Evolutionary conservation across 2,888 invertebrate species (phyloP), one percentile per base, ranked within the genome.

Genomic region (Trissolcus japonicus): DNA sequence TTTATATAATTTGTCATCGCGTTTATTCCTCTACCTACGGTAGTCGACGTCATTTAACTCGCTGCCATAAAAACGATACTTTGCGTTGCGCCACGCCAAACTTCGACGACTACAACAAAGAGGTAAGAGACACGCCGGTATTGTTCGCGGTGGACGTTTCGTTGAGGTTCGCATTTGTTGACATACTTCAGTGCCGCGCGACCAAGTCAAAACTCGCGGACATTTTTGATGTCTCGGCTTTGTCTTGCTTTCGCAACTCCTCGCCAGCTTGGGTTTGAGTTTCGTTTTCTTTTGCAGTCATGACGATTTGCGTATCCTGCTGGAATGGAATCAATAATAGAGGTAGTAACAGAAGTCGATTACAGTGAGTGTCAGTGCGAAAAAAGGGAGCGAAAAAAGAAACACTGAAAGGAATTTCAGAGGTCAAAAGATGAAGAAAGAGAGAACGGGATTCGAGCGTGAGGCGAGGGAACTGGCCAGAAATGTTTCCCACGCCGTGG

Each of bases 401-500:
- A 56, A 51, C 67, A 66, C 59, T 48, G 63, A 68, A 66, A 69
- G 25, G 35, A 55, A 50, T 60, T 48, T 43, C n/a, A 50, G 59
- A 17, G 63, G 35, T 40, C 51, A 29, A 67, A 68, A 67, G 74
- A 66, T 56, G 61, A 62, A 80, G 67, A 65, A 62, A 56, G 76
- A 69, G 71, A 57, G 69, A 76, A 72, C 56, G 59, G 75, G 59
- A 63, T 66, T 67, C 46, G 59, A 57, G 56, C 59, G 78, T 72
- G 80, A 79, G 77, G 60, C 46, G 80, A 60, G 74, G 75, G 50
- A 62, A 80, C 79, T 77, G 78, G 76, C 79, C 56, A 76, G 71
- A 78, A 76, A 63, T 29, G 73, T 79, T 88, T 87, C 87, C 88
- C 88, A 87, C 87, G 87, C 82, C 83, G 79, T 82, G 82, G 83